Evolutionary conservation across 2,797 vertebrate genomes (phyloP).

Genomic region (Sylvia borin): DNA sequence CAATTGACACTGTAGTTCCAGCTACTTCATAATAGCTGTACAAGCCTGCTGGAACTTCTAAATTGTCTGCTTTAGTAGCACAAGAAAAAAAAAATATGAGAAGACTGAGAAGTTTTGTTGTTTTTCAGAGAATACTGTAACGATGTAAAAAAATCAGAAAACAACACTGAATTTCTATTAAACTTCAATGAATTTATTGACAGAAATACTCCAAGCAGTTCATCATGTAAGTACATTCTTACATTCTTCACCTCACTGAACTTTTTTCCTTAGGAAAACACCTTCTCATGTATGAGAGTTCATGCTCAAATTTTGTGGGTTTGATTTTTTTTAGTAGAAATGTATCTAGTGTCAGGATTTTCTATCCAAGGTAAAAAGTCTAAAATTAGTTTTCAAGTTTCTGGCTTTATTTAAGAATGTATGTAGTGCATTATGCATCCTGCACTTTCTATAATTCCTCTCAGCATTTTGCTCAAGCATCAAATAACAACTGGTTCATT

Average conservation of each 20-base stretch:
- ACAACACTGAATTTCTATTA: slow-evolving; percentile 94
- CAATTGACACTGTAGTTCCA: background rate
- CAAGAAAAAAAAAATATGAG: background rate
- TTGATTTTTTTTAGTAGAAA: background rate
- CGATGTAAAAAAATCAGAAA: slow-evolving; percentile 87
- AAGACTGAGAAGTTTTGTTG: background rate
- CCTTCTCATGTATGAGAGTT: background rate
- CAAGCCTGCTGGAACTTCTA: background rate
- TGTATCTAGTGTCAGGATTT: background rate
- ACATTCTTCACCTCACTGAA: background rate
- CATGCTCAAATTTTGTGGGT: background rate
- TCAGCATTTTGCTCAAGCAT: background rate
- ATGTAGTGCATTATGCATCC: background rate
- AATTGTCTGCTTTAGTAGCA: background rate
- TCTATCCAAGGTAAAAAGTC: background rate
- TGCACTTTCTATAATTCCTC: background rate
- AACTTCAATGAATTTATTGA: slow-evolving; percentile 92
- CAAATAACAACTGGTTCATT: background rate
- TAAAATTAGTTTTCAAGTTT: background rate
- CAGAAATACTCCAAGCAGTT: slow-evolving; percentile 84
- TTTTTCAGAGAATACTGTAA: slow-evolving; percentile 91
- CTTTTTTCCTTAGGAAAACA: background rate
- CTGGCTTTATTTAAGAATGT: background rate
- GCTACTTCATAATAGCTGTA: background rate
- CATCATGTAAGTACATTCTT: slow-evolving; percentile 87